Conservation (phyloP, 2,113 vertebrate genomes). For the Charadrius vociferus region DNA sequence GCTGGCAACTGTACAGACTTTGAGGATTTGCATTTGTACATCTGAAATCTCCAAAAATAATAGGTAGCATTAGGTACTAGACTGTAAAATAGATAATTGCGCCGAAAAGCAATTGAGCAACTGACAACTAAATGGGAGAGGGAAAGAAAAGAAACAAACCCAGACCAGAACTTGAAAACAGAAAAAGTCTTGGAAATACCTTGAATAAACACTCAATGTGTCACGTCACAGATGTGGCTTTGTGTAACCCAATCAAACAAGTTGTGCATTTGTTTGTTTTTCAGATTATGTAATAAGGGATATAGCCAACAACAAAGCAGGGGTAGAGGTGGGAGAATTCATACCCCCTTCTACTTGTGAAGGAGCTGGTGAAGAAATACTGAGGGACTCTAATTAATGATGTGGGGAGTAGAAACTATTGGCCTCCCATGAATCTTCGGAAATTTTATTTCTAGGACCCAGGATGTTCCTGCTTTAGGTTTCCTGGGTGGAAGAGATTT, state of each 20-base stretch:
- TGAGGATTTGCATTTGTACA: not conserved
- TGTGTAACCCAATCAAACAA: not conserved
- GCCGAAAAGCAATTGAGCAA: not conserved
- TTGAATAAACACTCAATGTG: rapidly evolving
- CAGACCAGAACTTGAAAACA: not conserved
- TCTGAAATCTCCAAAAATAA: not conserved
- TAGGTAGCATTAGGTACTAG: not conserved
- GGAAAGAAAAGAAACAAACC: not conserved
- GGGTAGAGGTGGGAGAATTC: not conserved
- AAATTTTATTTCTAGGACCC: not conserved
- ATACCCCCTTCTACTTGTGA: not conserved
- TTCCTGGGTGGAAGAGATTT: not conserved
- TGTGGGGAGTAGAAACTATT: not conserved
- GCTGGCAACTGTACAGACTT: not conserved
- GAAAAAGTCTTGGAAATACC: not conserved
- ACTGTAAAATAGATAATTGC: not conserved
- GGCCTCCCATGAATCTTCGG: not conserved
- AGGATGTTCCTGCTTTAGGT: not conserved
- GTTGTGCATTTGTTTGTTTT: not conserved
- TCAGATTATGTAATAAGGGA: not conserved
- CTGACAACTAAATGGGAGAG: not conserved
- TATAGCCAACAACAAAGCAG: not conserved
- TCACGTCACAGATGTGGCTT: not conserved
- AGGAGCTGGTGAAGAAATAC: not conserved
- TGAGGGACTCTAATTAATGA: not conserved